phyloP scores from a whole-genome alignment of 2,797 vertebrate species.

The Lophotriccus pileatus region DNA sequence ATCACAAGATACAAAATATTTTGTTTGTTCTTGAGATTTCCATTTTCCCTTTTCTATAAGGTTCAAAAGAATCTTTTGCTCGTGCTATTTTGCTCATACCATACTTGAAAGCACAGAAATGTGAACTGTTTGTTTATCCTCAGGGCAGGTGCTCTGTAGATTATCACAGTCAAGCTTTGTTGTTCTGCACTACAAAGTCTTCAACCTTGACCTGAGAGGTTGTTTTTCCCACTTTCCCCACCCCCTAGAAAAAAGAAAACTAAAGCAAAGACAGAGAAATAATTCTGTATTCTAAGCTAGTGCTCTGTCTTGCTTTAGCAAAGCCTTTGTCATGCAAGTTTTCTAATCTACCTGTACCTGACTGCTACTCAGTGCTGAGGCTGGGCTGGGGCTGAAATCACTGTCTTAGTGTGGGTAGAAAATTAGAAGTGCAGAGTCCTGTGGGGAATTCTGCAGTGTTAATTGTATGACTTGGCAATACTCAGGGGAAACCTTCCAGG shows the following conservation, averaged over 20 bases:
- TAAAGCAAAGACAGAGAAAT: neutral
- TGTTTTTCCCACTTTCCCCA: neutral
- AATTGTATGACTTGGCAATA: constrained; percentile 30
- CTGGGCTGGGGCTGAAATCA: neutral
- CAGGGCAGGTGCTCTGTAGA: constrained; percentile 57
- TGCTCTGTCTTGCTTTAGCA: neutral
- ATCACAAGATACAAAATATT: neutral
- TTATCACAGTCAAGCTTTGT: constrained; percentile 55
- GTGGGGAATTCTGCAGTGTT: constrained; percentile 1
- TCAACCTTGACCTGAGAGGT: constrained; percentile 50
- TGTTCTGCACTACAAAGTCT: constrained; percentile 25
- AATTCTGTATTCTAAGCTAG: neutral
- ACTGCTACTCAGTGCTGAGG: neutral
- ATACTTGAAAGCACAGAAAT: constrained; percentile 43
- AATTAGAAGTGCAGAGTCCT: neutral
- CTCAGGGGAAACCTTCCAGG: constrained; percentile 40
- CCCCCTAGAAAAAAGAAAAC: neutral
- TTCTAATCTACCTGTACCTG: neutral
- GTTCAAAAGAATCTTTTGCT: constrained; percentile 43
- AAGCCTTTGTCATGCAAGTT: neutral
- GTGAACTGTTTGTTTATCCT: constrained; percentile 65
- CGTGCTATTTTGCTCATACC: neutral
- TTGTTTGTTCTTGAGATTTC: constrained; percentile 10
- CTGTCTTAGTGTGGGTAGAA: neutral
- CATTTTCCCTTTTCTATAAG: constrained; percentile 14